A percentile compares a stretch with the other conserved stretches of the same genome.
phyloP scores from a whole-genome alignment of 2,797 vertebrate species.

The Hippopotamyrus pictus region DNA sequence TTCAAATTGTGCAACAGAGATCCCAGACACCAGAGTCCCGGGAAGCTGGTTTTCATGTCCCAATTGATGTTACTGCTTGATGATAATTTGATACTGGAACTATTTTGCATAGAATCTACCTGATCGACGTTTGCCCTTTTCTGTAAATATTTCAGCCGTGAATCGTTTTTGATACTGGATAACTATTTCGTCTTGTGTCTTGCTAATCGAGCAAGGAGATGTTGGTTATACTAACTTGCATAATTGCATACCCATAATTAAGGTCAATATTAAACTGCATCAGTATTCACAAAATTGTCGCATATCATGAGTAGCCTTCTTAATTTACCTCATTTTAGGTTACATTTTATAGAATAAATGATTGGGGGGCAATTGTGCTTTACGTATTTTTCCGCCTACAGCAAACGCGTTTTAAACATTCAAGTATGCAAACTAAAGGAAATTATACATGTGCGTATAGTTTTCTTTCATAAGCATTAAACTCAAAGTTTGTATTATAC shows the following conservation, averaged over 20 bases:
- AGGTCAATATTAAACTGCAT: neutral
- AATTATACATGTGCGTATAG: neutral
- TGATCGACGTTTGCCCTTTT: neutral
- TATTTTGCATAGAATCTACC: neutral
- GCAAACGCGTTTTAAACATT: neutral
- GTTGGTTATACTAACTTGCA: neutral
- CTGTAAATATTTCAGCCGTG: neutral
- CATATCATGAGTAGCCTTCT: neutral
- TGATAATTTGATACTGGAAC: neutral
- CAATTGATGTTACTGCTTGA: neutral
- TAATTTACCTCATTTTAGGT: neutral
- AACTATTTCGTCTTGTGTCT: neutral
- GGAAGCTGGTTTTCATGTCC: neutral
- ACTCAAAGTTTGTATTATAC: neutral
- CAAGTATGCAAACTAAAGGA: neutral
- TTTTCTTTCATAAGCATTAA: neutral
- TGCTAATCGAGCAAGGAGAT: neutral
- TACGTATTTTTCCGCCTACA: neutral
- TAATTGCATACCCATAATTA: neutral
- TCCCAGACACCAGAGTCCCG: neutral
- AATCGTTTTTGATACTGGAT: neutral
- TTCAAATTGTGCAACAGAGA: neutral
- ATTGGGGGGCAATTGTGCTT: neutral
- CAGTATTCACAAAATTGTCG: neutral
- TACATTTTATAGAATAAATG: neutral